These are phyloP conservation scores for Allygus modestus DNA, from an alignment of 2,888 invertebrate genomes.

Conservation along the genomic window DNA sequence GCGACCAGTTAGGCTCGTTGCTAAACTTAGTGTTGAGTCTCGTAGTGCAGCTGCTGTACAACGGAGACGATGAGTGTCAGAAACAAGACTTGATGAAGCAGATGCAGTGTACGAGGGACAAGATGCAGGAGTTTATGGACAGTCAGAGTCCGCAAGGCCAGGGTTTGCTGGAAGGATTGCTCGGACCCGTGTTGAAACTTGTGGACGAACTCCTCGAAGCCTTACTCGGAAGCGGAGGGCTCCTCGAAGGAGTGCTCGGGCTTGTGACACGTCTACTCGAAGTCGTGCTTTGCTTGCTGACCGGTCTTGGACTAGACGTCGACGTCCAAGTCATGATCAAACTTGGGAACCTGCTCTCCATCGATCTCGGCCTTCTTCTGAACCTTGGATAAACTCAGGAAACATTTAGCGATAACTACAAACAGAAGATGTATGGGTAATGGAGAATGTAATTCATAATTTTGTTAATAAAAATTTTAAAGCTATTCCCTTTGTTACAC, in stretches of 20 bases:
- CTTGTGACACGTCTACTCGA: neutral
- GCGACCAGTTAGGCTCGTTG: neutral
- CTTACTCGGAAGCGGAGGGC: slow-evolving; percentile 1
- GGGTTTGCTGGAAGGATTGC: slow-evolving; percentile 10
- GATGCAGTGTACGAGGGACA: neutral
- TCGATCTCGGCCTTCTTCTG: slow-evolving; percentile 10
- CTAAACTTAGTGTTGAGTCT: slow-evolving; percentile 24
- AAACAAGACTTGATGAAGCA: neutral
- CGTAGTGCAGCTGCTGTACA: slow-evolving; percentile 11
- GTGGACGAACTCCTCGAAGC: neutral
- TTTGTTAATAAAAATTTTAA: slow-evolving; percentile 23
- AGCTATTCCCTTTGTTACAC: slow-evolving; percentile 5
- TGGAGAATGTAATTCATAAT: slow-evolving; percentile 14
- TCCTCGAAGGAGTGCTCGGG: neutral
- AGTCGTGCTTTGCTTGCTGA: neutral
- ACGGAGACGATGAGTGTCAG: neutral
- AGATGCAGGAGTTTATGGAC: slow-evolving; percentile 28
- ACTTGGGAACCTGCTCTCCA: slow-evolving; percentile 14
- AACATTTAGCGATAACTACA: neutral
- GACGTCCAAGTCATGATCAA: slow-evolving; percentile 35
- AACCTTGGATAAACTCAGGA: slow-evolving; percentile 21
- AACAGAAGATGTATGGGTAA: neutral
- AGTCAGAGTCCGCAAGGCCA: neutral
- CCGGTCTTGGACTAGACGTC: slow-evolving; percentile 1
- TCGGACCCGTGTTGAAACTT: slow-evolving; percentile 13